Conservation (phyloP, 2,797 vertebrate genomes). For the Myotis vivesi region DNA sequence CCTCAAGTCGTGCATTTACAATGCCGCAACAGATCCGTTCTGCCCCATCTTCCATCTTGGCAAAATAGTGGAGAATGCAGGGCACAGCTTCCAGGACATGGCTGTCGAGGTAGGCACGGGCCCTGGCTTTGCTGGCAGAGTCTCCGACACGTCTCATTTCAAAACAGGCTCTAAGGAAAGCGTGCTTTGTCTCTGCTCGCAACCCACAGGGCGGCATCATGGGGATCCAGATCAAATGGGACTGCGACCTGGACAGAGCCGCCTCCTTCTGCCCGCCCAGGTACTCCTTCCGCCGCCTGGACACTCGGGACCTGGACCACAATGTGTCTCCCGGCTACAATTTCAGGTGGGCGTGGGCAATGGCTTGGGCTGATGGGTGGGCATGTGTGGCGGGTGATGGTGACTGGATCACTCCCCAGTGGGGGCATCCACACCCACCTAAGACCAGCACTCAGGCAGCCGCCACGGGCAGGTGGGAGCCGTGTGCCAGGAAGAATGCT, state of each 20-base stretch:
- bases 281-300: conserved; percentile 92
- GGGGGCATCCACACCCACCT: fast-evolving
- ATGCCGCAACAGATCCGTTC: conserved; percentile 85
- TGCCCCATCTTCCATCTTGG: conserved; percentile 94
- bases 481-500: neutral
- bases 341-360: conserved; percentile 86
- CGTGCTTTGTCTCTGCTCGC: neutral
- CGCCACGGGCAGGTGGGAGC: neutral
- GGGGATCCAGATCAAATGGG: conserved; percentile 92
- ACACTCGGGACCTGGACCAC: conserved; percentile 85
- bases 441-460: neutral
- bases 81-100: conserved; percentile 91
- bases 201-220: conserved; percentile 90
- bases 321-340: conserved; percentile 92
- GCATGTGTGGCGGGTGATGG: fast-evolving
- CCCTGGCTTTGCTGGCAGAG: neutral
- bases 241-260: conserved; percentile 90
- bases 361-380: neutral
- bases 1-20: conserved; percentile 89
- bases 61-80: conserved; percentile 87
- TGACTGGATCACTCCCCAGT: neutral
- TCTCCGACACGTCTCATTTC: fast-evolving
- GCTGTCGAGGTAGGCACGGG: conserved; percentile 87
- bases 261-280: conserved; percentile 87
- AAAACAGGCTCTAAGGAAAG: fast-evolving